phyloP scores from a whole-genome alignment of 2,888 invertebrate genomes.

The Dicycla oo region DNA sequence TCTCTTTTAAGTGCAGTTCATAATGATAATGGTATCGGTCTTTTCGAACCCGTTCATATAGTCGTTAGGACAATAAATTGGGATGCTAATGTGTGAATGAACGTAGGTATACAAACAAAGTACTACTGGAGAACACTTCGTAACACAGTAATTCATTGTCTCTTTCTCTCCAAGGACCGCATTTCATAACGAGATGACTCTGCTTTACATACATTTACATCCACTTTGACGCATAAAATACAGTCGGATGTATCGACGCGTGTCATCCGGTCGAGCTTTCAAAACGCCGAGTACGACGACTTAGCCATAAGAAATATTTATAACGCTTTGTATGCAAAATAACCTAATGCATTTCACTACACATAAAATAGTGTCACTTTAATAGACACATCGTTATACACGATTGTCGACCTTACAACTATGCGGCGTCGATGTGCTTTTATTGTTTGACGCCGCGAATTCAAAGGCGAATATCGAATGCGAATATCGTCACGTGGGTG shows the following conservation, averaged over 20 bases:
- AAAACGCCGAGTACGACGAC: constrained; percentile 80
- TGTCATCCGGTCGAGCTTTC: constrained; percentile 85
- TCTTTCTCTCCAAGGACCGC: constrained; percentile 68
- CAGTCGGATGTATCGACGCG: constrained; percentile 82
- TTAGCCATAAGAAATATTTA: constrained; percentile 87
- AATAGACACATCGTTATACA: constrained; percentile 70
- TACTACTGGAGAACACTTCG: constrained; percentile 69
- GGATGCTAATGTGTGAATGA: constrained; percentile 17
- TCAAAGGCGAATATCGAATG: constrained; percentile 73
- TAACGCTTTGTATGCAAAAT: constrained; percentile 90
- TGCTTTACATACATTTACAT: constrained; percentile 87
- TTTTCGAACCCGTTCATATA: constrained; percentile 5
- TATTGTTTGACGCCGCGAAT: constrained; percentile 66
- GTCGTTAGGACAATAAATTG: constrained; percentile 4
- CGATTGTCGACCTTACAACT: constrained; percentile 80
- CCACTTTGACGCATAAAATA: constrained; percentile 79
- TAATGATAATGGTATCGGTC: constrained; percentile 13
- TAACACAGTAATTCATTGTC: constrained; percentile 70
- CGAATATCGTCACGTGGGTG: constrained; percentile 77
- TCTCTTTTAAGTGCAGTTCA: constrained; percentile 5
- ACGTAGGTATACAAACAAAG: constrained; percentile 37
- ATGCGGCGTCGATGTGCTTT: constrained; percentile 71
- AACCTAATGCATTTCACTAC: constrained; percentile 82
- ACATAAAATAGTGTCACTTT: constrained; percentile 78
- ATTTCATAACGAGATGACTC: constrained; percentile 80